These are phyloP conservation scores for Lacanobia wlatinum DNA, from an alignment of 2,888 invertebrate species.

Conservation along the genomic window DNA sequence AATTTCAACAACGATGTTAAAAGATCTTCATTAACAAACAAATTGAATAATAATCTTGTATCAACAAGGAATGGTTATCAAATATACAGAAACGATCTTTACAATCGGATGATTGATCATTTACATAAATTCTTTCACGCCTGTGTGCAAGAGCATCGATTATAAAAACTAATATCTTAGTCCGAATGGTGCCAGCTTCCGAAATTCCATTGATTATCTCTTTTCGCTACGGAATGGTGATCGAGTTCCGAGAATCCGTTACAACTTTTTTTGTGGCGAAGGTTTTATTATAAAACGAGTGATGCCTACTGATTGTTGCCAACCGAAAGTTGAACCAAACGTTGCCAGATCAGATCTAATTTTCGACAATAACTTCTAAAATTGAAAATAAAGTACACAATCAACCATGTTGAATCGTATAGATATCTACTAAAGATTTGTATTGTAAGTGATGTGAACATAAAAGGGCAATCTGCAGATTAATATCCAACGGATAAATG, in stretches of 20 bases:
- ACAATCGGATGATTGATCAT: constrained; percentile 67
- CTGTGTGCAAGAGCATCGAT: constrained; percentile 59
- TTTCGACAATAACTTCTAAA: not conserved
- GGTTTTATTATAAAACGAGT: constrained; percentile 40
- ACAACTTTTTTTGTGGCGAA: constrained; percentile 51
- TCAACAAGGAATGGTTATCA: constrained; percentile 29
- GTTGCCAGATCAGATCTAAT: not conserved
- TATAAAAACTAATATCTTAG: constrained; percentile 69
- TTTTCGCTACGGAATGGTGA: constrained; percentile 66
- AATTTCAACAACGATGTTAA: constrained; percentile 34
- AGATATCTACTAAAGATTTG: constrained; percentile 39
- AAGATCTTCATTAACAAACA: constrained; percentile 55
- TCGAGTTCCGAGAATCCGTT: constrained; percentile 65
- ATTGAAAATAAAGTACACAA: constrained; percentile 12
- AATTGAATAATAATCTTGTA: constrained; percentile 52
- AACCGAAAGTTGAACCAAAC: constrained; percentile 9
- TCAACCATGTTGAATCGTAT: constrained; percentile 5
- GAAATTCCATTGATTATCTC: constrained; percentile 74
- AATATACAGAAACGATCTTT: constrained; percentile 60
- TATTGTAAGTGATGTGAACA: constrained; percentile 49
- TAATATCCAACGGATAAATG: constrained; percentile 70
- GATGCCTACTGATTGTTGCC: constrained; percentile 16
- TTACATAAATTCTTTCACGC: constrained; percentile 76
- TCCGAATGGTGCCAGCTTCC: constrained; percentile 72
- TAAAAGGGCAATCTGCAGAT: constrained; percentile 71